Conservation (phyloP, 1,140 invertebrate species). For the Zaprionus vittiger region DNA sequence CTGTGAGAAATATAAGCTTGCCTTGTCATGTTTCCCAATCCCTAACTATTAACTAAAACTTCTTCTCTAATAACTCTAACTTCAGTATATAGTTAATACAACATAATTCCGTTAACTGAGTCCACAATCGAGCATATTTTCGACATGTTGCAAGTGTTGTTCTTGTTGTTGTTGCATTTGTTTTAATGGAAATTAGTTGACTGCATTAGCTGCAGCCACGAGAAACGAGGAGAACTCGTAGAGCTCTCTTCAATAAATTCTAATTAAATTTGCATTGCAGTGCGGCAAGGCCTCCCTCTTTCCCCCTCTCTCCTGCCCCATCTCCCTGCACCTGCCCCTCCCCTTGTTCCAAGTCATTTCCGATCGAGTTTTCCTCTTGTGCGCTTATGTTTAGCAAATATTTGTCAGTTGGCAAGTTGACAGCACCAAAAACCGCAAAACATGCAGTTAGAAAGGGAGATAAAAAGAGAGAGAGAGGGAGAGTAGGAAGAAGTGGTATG, state of each 20-base stretch:
- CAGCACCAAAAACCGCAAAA: conserved; percentile 72
- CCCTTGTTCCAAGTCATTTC: background rate
- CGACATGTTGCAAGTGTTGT: background rate
- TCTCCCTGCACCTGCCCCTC: conserved; percentile 7
- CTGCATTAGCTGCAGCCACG: conserved; percentile 53
- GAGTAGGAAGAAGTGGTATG: background rate
- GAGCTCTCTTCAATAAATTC: conserved; percentile 56
- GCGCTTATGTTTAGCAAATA: conserved; percentile 67
- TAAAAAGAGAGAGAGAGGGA: background rate
- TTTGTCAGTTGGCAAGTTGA: conserved; percentile 73
- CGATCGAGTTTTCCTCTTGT: conserved; percentile 20
- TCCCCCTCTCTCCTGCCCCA: background rate
- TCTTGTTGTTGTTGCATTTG: conserved; percentile 31
- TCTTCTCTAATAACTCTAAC: background rate
- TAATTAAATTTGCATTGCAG: conserved; percentile 67
- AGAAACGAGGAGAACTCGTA: background rate
- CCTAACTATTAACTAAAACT: background rate
- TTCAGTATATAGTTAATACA: background rate
- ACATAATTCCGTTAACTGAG: conserved; percentile 1
- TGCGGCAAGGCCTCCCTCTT: background rate
- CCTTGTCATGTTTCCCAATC: background rate
- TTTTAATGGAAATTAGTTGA: conserved; percentile 73
- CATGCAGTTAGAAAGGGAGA: conserved; percentile 13
- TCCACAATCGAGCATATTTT: conserved; percentile 6
- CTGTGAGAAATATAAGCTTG: background rate